A percentile compares a stretch with the other conserved stretches of the same genome.
Conservation (phyloP, 2,113 vertebrate genomes). For the Cichladusa arquata region DNA sequence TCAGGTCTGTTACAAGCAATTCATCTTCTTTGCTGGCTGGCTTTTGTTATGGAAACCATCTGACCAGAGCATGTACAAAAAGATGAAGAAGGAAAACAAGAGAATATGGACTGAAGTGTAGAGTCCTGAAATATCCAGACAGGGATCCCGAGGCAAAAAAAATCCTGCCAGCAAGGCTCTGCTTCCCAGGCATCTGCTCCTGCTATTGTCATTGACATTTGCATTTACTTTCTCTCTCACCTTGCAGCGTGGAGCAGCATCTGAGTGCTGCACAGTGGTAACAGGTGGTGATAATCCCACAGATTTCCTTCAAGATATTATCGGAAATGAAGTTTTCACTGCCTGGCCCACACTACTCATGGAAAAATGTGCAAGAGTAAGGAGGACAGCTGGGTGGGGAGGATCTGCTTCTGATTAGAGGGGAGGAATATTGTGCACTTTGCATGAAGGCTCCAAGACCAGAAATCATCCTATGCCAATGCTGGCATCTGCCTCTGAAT, state of each 20-base stretch:
- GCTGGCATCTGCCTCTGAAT: not conserved
- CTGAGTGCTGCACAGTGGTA: not conserved
- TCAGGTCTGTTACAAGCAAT: not conserved
- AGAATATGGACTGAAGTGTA: not conserved
- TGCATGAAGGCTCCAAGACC: not conserved
- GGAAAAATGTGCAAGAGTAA: conserved; percentile 1
- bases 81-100: not conserved
- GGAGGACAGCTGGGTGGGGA: conserved; percentile 4
- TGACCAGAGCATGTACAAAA: not conserved
- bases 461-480: not conserved
- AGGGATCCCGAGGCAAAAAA: not conserved
- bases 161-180: not conserved
- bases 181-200: not conserved
- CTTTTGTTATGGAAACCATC: not conserved
- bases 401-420: conserved; percentile 54
- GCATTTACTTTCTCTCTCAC: not conserved
- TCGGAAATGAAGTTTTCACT: conserved; percentile 58
- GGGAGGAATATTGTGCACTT: not conserved
- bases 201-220: not conserved
- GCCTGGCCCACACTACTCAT: not conserved
- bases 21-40: not conserved
- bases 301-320: conserved; percentile 49
- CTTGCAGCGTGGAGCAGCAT: not conserved
- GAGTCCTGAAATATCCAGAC: not conserved
- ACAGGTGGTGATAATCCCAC: conserved; percentile 46